A percentile compares a stretch with the other conserved stretches of the same genome.
phyloP scores from a whole-genome alignment of 1,140 invertebrate genomes.

The Homarus americanus region DNA sequence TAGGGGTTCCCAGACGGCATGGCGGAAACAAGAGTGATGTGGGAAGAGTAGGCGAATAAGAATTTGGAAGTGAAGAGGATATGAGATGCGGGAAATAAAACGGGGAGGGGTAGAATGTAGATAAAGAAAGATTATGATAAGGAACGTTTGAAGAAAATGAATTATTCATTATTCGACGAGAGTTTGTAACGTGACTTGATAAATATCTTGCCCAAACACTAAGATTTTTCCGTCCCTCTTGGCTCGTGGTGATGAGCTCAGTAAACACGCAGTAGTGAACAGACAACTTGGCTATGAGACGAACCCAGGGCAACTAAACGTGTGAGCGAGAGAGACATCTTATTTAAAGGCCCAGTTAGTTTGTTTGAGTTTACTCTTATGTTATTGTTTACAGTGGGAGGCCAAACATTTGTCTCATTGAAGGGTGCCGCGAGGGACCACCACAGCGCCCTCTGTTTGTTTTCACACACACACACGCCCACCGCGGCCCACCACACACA shows the following conservation, averaged over 20 bases:
- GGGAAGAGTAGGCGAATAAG: conserved; percentile 17
- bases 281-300: not conserved
- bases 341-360: conserved; percentile 71
- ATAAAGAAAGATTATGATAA: conserved; percentile 30
- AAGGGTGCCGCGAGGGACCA: conserved; percentile 68
- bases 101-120: conserved; percentile 37
- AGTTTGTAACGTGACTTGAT: no score
- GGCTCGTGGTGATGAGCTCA: not conserved
- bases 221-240: no score
- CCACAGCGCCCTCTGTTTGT: conserved; percentile 66
- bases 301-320: conserved; percentile 56
- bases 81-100: conserved; percentile 51
- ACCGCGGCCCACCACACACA: conserved; percentile 2
- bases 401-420: conserved; percentile 72
- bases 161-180: not conserved
- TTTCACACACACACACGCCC: conserved; percentile 64
- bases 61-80: conserved; percentile 33
- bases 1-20: conserved; percentile 1
- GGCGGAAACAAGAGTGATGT: conserved; percentile 33
- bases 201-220: no score
- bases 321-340: conserved; percentile 63
- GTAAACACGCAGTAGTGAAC: not conserved
- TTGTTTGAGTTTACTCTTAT: conserved; percentile 70
- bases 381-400: conserved; percentile 70
- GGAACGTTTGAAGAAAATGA: not conserved